Evolutionary conservation across 2,113 vertebrate genomes (phyloP), one percentile per base, ranked within the genome.

Genomic region (Tautogolabrus adspersus): DNA sequence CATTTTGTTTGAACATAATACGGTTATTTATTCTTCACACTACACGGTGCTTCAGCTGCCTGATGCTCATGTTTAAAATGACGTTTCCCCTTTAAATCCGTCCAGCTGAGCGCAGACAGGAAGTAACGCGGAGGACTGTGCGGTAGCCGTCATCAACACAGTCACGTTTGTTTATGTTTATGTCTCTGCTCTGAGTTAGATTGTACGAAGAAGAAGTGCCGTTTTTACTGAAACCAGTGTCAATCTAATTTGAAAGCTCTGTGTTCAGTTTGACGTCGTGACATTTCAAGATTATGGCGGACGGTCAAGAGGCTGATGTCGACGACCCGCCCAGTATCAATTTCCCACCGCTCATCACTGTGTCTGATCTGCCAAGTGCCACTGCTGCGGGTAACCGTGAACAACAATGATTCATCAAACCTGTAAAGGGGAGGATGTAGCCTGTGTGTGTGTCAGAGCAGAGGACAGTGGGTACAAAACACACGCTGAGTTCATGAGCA

Each of bases 301-400:
- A 94, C 69, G 83, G 85, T 61, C 77, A 85, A 19, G 82, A 89
- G 47, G 86, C 84, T 15, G 92, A 90, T 37, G 89, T 79, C 8
- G 92, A 92, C 57, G 91, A 93, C 0, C 92, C 92, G 56, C 84
- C 91, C 86, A 88, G 65, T 51, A 72, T 77, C 66, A 73, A 16
- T 7, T 84, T 84, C 52, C 92, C 91, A 2, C 93, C 93, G 58
- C 85, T 92, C 81, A 91, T 94, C 77, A 94, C 94, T 0, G 89
- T 93, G 0, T 91, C 92, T 0, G 86, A 88, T 52, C 84, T 93
- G 65, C 89, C 91, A 75, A 57, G 83, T 9, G 76, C 84, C 40
- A 91, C 93, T 5, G 77, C 89, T 52, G 92, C 93, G 93, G 94
- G 93, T 94, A 91, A 68, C 10, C 3, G 47, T 3, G 21, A 10